Base-by-base conservation (phyloP, 2,888 invertebrate genomes). In the Tromatobia lineatoria region DNA sequence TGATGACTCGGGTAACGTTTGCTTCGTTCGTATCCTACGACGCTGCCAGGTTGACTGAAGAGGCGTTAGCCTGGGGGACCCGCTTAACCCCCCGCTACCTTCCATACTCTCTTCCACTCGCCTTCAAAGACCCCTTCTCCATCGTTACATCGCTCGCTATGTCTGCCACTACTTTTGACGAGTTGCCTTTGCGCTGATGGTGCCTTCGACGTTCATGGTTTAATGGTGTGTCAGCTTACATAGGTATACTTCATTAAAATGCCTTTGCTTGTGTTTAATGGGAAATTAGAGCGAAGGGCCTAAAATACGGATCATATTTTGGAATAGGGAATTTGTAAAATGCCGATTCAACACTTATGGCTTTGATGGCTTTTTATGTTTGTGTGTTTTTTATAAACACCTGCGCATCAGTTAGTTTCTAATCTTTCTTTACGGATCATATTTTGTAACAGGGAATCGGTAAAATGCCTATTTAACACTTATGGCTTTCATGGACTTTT, bases 11-110 rank as follows among this genome's bases (percentile, higher is more conserved):
- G 78, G 85, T 86, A 90, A 88, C 88, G 88, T 89, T 87, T 82
- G 86, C 85, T 87, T 87, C 71, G 85, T 71, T 82, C 75, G 78
- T 82, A 85, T 79, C 75, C 79, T 85, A 88, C 91, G 90, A 87
- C 90, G 91, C 89, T 89, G 87, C 90, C 90, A 91, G 91, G 91
- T 91, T 91, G 88, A 91, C 91, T 91, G 89, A 90, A 88, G 89
- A 88, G 82, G 80, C 89, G 83, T 87, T 86, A 82, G 85, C 84
- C 87, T 86, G 82, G 79, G 57, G 86, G 83, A 85, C 81, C 85
- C 86, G 84, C 85, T 81, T 80, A 75, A 81, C 79, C 74, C 83
- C 88, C 84, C 77, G 15, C 64, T 82, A 29, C 73, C 50, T 61
- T 67, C 59, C 50, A 77, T 45, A 64, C 71, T 64, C 69, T 78